Evolutionary conservation across 35 echinoderm and acorn worm species (phyloP), one percentile per base, ranked within the genome.

Genomic region (Lytechinus pictus): DNA sequence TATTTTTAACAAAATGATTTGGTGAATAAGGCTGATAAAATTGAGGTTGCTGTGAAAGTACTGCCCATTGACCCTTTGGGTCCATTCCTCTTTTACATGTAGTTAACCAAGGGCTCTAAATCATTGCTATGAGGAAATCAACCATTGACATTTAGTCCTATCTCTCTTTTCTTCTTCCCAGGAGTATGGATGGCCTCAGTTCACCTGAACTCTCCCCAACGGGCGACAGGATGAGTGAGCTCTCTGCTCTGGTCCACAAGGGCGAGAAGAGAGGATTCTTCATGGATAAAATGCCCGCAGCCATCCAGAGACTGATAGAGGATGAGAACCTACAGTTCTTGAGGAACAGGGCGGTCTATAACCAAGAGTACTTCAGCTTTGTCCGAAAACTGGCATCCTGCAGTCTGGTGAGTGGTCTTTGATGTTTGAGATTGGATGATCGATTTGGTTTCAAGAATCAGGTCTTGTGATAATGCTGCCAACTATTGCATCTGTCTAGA

Each of bases 301-400:
- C 86, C 19, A 98, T 99, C 71, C 98, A 99, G 94, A 66, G 96
- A 71, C 93, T 94, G 27, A 99, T 99, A 21, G 66, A 91, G 24
- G 97, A 98, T 89, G 96, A 97, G 52, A 99, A 99, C 86, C 94
- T 99, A 9, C 98, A 97, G 94, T 99, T 97, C 54, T 91, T 99
- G 53, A 88, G 96, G 21, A 96, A 98, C 86, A 88, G 96, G 54
- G 98, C 95, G 13, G 93, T 99, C 87, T 98, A 97, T 57, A 97
- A 97, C 95, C 86, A 89, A 44, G 98, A 98, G 57, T 99, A 99
- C 96, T 98, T 99, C 95, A 99, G 96, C 72, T 99, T 99, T 91
- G 86, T 99, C 27, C 29, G 96, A 33, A 95, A 29, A 54, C 95
- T 99, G 86, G 96, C 96, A 10, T 97, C 96, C 27, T 99, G 98